Evolutionary conservation across 2,797 vertebrate genomes (phyloP).

Genomic region (Rhabdophis nuchalis): DNA sequence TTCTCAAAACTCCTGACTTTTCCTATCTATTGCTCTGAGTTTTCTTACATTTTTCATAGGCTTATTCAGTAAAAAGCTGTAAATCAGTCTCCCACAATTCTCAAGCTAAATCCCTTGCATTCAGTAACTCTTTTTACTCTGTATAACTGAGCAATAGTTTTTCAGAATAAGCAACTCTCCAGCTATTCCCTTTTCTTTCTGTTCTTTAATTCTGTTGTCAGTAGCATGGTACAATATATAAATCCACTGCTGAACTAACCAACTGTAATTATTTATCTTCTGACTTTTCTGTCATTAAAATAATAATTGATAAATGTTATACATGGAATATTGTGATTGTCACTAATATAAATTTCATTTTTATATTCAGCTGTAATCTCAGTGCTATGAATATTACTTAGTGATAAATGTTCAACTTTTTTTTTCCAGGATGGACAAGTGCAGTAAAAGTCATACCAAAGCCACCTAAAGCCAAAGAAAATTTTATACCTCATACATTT

Average conservation of each 20-base stretch:
- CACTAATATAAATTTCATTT: neutral
- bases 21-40: neutral
- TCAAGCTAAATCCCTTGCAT: neutral
- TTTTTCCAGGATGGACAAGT: constrained; percentile 67
- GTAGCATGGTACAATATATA: neutral
- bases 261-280: neutral
- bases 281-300: neutral
- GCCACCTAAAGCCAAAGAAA: constrained; percentile 7
- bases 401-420: neutral
- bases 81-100: neutral
- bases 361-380: neutral
- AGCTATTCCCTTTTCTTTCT: neutral
- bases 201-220: neutral
- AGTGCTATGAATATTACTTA: neutral
- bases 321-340: neutral
- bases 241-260: neutral
- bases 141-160: neutral
- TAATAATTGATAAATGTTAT: neutral
- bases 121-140: neutral
- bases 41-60: neutral
- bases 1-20: neutral
- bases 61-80: neutral
- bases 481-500: constrained; percentile 23
- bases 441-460: constrained; percentile 43
- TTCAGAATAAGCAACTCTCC: neutral